Base-by-base conservation (phyloP, 1,140 invertebrate genomes). In the Lasioglossum albipes region DNA sequence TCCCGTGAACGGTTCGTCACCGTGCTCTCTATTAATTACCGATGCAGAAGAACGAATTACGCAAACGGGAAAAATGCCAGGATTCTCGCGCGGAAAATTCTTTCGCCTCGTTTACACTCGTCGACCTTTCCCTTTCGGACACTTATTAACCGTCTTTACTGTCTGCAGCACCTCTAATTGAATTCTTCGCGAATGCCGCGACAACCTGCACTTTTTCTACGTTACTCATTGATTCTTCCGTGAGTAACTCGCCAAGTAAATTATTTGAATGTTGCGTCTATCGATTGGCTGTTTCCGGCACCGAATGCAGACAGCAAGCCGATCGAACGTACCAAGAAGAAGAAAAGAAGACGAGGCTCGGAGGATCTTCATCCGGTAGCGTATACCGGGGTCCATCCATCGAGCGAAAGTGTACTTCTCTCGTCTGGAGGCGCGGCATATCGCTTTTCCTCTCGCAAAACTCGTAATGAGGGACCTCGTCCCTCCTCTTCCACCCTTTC, bases 361-460 rank as follows among this genome's bases (percentile, higher is more conserved):
- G 10, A 20, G 42, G 49, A 66, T 79, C 36, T 72, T 49, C 27
- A 45, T 57, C n/a, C 16, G n/a, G 16, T 27, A 57, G 7, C 22
- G 67, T 22, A 31, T 79, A 27, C 69, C 27, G 16, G 36, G 13
- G 45, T n/a, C 41, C 27, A 73, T 45, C 42, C 52, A 13, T 22
- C 69, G 71, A 81, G 66, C 73, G 73, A 81, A 83, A 82, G 75
- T 74, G 83, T 87, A 87, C 86, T 88, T 89, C 81, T 87, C 75
- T 16, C 13, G 75, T 62, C 80, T 64, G 75, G 81, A 75, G 72
- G 68, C 74, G 59, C 77, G 71, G 81, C 75, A 82, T 84, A 89
- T 89, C 87, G 85, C 86, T 88, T 86, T 85, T 89, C 80, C 82
- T 81, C 81, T 83, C 73, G 81, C 81, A 83, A 64, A 84, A 81